A percentile compares a stretch with the other conserved stretches of the same genome.
Conservation (phyloP, 2,888 invertebrate genomes). For the Campoplex capitator region DNA sequence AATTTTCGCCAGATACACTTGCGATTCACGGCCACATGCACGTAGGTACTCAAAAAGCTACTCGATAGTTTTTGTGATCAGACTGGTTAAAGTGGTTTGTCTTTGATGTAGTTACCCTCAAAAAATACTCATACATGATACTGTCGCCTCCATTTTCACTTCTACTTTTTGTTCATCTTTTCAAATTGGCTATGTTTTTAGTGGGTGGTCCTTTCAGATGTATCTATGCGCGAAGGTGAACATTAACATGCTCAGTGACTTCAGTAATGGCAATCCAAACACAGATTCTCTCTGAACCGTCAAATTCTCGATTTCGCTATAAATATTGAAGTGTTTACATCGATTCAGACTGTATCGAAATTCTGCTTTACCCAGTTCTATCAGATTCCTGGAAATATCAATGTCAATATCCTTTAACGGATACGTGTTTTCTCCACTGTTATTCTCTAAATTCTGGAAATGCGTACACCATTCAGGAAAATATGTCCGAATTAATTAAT, state of each 20-base stretch:
- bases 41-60: conserved; percentile 40
- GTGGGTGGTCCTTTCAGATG: not conserved
- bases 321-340: not conserved
- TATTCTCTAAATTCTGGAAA: not conserved
- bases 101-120: conserved; percentile 83
- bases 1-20: conserved; percentile 49
- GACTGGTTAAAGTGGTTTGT: conserved; percentile 83
- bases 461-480: too few relatives aligned
- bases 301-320: not conserved
- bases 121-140: conserved; percentile 68
- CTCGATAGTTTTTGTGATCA: conserved; percentile 73
- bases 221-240: not conserved
- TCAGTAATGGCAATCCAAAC: not conserved
- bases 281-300: not conserved
- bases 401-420: not conserved
- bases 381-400: not conserved
- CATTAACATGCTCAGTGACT: not conserved
- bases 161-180: conserved; percentile 41
- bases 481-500: too few relatives aligned
- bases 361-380: not conserved
- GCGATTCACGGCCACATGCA: conserved; percentile 50
- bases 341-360: not conserved
- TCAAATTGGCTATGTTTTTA: conserved; percentile 1
- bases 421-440: not conserved
- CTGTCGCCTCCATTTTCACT: conserved; percentile 28